Base-by-base conservation (phyloP, 1,140 invertebrate species). In the Hylaeus anthracinus region DNA sequence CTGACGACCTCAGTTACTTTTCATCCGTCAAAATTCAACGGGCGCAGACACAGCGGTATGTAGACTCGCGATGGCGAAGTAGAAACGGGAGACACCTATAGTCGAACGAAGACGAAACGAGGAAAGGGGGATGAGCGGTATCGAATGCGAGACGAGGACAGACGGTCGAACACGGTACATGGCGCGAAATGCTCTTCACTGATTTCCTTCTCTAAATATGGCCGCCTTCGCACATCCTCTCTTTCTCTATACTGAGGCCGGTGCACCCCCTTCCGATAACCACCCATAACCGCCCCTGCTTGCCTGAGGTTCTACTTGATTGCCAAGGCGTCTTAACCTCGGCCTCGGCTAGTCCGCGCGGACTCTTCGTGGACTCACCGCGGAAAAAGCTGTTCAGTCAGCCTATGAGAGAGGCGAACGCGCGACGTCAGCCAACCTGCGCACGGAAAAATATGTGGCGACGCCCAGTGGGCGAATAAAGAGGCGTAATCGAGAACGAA, bases 261-360 rank as follows among this genome's bases (percentile, higher is more conserved):
- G 81, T 79, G 82, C 87, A 83, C 86, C 83, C 83, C 79, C 81
- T 75, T 84, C 88, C 89, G 90, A 84, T 93, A 93, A 93, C 91
- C 92, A 92, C 90, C 90, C 90, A 91, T 92, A 93, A 92, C 91
- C 91, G 90, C 89, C 91, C 91, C 92, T 92, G 89, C 91, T 91
- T 91, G 92, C 89, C 90, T 91, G 88, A 93, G 92, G 92, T 93
- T 93, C 92, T 93, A 93, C 92, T 93, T 93, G 93, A 93, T 93
- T 93, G 92, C 92, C 91, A 89, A 92, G 91, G 92, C 91, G 91
- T 92, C 92, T 93, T 93, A 92, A 92, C 91, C 92, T 92, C 92
- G 89, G 88, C 89, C 88, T 79, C 85, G 73, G 41, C 58, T 12
- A 64, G 69, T 89, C 89, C 85, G 86, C 87, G 88, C 85, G 90